Base-by-base conservation (phyloP, 2,888 invertebrate genomes). In the Drosophila meridionalis region DNA sequence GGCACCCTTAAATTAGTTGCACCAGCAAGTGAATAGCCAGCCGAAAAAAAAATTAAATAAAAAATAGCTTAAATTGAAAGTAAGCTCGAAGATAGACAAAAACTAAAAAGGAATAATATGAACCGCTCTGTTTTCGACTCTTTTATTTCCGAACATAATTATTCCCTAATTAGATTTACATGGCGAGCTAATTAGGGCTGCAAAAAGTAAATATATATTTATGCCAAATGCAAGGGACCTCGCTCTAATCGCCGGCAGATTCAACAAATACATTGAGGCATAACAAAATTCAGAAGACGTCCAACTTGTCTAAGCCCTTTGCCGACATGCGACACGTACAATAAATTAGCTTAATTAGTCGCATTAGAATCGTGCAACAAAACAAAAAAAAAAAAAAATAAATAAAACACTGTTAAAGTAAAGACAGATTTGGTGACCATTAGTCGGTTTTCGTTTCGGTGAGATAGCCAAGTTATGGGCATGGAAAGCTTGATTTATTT, bases 331-430 rank as follows among this genome's bases (percentile, higher is more conserved):
- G 53, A 73, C 89, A 88, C 86, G 87, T 83, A 65, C 66, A 58
- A 47, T 56, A 75, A 83, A 88, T 83, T 86, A 83, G 72, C 78
- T 65, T 72, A 83, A 88, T 83, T 73, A 73, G 73, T 63, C 67
- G 38, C 60, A 65, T 82, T 83, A 74, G 58, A 62, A 58, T 20
- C 11, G 8, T 43, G 30, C 20, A 45, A 36, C 14, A 30, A 63
- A 32, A 52, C 36, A n/a, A 5, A 53, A 20, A 20, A 20, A 20
- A 20, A 1, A 20, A 34, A n/a, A 5, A 53, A 20, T 1, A 20
- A 20, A 20, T 0, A 20, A 34, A 57, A 40, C 50, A 64, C 43
- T 40, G 43, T 26, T 8, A 38, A 69, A 60, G 61, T 34, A 68
- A 68, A 57, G 40, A 14, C 36, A 11, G 28, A 56, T 40, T 40